These are phyloP conservation scores for Anoura caudifer DNA, from an alignment of 2,113 vertebrate genomes.

Conservation along the genomic window DNA sequence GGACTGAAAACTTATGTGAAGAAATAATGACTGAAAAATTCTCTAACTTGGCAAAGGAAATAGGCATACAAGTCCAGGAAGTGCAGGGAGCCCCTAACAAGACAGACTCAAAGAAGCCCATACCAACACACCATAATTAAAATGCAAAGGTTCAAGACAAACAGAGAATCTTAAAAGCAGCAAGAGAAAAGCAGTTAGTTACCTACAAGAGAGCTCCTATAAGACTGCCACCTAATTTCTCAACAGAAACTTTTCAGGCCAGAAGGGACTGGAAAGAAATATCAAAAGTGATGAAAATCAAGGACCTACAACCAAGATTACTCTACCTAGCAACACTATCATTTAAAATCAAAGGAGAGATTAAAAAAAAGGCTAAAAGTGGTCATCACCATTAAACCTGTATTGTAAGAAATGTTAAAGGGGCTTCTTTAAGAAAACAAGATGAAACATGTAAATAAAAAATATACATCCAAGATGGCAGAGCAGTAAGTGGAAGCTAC, in stretches of 20 bases:
- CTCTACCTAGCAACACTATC: background rate
- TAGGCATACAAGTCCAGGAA: background rate
- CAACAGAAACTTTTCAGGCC: too few relatives aligned
- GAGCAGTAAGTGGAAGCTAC: too few relatives aligned
- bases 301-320: background rate
- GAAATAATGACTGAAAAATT: background rate
- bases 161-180: background rate
- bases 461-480: too few relatives aligned
- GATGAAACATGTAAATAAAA: too few relatives aligned
- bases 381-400: background rate
- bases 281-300: background rate
- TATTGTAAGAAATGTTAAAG: background rate
- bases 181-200: background rate
- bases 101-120: background rate
- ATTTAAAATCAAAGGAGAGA: too few relatives aligned
- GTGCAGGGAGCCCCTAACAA: background rate
- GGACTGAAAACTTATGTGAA: background rate
- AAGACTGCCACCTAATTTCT: too few relatives aligned
- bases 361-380: background rate
- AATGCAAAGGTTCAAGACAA: background rate
- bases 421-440: background rate
- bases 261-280: background rate
- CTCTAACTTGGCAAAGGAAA: background rate
- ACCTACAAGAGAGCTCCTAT: background rate
- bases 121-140: background rate